These are phyloP conservation scores for Parthenolecanium corni DNA, from an alignment of 2,888 invertebrate genomes.

Conservation along the genomic window DNA sequence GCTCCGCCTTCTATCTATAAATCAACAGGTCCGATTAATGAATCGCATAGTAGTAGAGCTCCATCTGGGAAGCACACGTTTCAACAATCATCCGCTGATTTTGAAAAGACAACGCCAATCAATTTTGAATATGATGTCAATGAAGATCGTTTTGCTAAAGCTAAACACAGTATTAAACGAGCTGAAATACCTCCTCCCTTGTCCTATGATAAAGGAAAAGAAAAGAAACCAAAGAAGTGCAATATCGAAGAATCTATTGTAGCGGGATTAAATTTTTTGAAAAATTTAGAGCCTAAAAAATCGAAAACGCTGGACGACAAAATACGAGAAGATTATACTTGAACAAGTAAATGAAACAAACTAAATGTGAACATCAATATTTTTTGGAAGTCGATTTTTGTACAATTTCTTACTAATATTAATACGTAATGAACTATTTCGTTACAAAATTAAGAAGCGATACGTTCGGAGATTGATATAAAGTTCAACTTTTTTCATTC, in stretches of 20 bases:
- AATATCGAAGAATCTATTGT: conserved; percentile 16
- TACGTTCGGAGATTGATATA: not conserved
- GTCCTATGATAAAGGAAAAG: conserved; percentile 7
- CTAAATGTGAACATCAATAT: not conserved
- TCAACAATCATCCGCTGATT: no score
- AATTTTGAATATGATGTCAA: conserved; percentile 3
- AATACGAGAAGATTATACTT: not conserved
- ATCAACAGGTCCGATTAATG: not conserved
- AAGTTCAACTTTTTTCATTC: no score
- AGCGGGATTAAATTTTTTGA: conserved; percentile 19
- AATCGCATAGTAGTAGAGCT: no score
- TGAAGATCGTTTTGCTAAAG: not conserved
- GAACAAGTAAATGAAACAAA: not conserved
- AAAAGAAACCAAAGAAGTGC: not conserved
- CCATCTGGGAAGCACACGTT: no score
- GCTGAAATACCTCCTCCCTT: conserved; percentile 23
- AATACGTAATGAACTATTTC: conserved; percentile 4
- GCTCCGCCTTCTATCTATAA: conserved; percentile 29
- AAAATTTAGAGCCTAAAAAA: conserved; percentile 12
- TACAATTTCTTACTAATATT: conserved; percentile 1
- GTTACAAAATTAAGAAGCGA: conserved; percentile 4
- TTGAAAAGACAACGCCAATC: conserved; percentile 10
- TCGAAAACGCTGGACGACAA: not conserved
- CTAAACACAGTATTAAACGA: not conserved
- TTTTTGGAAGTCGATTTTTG: conserved; percentile 3